A percentile compares a stretch with the other conserved stretches of the same genome.
Evolutionary conservation across 2,888 invertebrate genomes (phyloP).

Genomic region (Teinopalpus imperialis): DNA sequence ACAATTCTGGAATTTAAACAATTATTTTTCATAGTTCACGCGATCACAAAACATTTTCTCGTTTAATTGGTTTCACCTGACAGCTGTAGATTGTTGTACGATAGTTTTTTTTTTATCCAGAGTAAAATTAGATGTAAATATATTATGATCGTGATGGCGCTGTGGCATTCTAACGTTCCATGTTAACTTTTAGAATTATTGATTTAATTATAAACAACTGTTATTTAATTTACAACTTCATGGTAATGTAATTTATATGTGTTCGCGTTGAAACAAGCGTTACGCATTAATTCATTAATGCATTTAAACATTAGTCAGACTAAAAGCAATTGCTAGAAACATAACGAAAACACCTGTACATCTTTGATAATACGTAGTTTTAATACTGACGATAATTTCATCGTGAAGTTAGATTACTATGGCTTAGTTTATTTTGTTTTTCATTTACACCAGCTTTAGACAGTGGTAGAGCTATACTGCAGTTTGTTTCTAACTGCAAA

Average conservation of each 20-base stretch:
- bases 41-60: no score
- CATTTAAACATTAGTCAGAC: slow-evolving; percentile 19
- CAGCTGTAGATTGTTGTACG: no score
- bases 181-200: neutral
- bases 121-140: no score
- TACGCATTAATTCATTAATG: slow-evolving; percentile 17
- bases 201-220: neutral
- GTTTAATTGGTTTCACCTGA: no score
- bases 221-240: slow-evolving; percentile 1
- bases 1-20: no score
- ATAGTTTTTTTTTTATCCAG: no score
- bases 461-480: no score
- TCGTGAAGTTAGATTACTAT: slow-evolving; percentile 29
- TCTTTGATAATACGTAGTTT: slow-evolving; percentile 1
- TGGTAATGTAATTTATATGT: neutral
- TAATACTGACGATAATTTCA: slow-evolving; percentile 6
- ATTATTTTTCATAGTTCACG: no score
- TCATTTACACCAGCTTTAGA: no score
- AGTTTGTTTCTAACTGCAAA: no score
- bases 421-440: no score
- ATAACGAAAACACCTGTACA: neutral
- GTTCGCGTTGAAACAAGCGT: slow-evolving; percentile 8
- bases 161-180: neutral
- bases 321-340: neutral
- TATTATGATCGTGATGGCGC: no score